Evolutionary conservation across 2,888 invertebrate genomes (phyloP), one percentile per base, ranked within the genome.

Genomic region (Perizoma affinitatum): DNA sequence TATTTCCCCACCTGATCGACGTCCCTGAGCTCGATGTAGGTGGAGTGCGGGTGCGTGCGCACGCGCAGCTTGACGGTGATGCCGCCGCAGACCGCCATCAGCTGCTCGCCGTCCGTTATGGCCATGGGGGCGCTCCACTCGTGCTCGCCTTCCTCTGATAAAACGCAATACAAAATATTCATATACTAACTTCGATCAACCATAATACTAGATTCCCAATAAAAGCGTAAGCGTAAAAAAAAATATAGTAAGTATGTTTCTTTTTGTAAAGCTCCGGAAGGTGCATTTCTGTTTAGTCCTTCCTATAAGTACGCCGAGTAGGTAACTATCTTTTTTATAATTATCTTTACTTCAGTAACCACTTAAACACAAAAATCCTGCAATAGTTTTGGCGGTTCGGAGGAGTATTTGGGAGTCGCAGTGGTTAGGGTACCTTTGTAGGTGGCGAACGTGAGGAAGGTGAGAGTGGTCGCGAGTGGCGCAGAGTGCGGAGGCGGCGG

Each of bases 51-150:
- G 40, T 87, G 71, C 0, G 74, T 77, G 64, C 74, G 76, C 58
- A 85, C 80, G 61, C 83, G 82, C 74, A 90, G 63, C 68, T 91
- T 92, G 45, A 90, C 66, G 1, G 86, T 87, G 34, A 70, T 45
- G 0, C 78, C 73, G 4, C 54, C 72, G 6, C 51, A 34, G 43
- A 86, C 67, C 65, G 86, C 88, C 43, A 91, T 59, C 48, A 89
- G 67, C n/a, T 89, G 89, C 59, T 86, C 87, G 2, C 90, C 89
- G 22, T 83, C 84, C 6, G 82, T 71, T 10, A 76, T 75, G 5
- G 80, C 82, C 42, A 87, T 80, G 1, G 87, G 80, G 2, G 74
- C 60, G 53, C 87, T 80, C 90, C 91, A 90, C 1, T 67, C 62
- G 6, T 72, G 70, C 0, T 69, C 63, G 0, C 34, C 7, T 0